phyloP scores from a whole-genome alignment of 2,888 invertebrate genomes.

The Perizoma flavofasciatum region DNA sequence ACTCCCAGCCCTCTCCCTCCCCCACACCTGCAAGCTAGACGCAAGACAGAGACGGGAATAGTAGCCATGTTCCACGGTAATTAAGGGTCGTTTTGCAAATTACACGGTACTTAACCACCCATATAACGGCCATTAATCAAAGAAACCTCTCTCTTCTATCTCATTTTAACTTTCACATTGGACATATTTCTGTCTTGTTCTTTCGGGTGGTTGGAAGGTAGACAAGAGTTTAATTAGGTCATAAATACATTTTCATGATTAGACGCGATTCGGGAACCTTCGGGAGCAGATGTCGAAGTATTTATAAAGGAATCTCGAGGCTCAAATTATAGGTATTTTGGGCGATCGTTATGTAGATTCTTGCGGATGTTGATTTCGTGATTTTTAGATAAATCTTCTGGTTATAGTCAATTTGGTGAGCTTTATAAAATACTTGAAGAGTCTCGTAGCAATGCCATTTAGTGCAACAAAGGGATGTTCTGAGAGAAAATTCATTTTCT shows the following conservation, averaged over 20 bases:
- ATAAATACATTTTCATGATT: slow-evolving; percentile 84
- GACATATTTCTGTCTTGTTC: slow-evolving; percentile 51
- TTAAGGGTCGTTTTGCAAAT: slow-evolving; percentile 90
- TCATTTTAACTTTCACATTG: slow-evolving; percentile 44
- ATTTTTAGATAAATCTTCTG: not conserved
- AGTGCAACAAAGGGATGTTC: no score
- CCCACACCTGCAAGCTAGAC: slow-evolving; percentile 40
- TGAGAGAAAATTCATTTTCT: no score
- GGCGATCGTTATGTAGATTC: slow-evolving; percentile 33
- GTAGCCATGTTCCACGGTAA: slow-evolving; percentile 82
- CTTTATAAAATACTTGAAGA: no score
- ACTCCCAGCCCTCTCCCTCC: slow-evolving; percentile 58
- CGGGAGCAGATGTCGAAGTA: slow-evolving; percentile 64
- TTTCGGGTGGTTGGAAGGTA: slow-evolving; percentile 61
- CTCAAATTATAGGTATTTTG: slow-evolving; percentile 32
- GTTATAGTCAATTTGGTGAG: not conserved
- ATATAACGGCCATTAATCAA: slow-evolving; percentile 88
- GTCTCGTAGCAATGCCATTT: no score
- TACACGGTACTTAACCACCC: slow-evolving; percentile 90
- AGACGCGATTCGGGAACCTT: slow-evolving; percentile 52
- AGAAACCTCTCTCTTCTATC: slow-evolving; percentile 59
- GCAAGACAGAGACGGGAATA: slow-evolving; percentile 68
- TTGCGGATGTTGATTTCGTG: slow-evolving; percentile 14
- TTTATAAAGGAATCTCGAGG: slow-evolving; percentile 47
- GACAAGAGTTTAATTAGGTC: slow-evolving; percentile 81